Conservation (phyloP, 1,140 invertebrate species). For the Hesperophylax magnus region DNA sequence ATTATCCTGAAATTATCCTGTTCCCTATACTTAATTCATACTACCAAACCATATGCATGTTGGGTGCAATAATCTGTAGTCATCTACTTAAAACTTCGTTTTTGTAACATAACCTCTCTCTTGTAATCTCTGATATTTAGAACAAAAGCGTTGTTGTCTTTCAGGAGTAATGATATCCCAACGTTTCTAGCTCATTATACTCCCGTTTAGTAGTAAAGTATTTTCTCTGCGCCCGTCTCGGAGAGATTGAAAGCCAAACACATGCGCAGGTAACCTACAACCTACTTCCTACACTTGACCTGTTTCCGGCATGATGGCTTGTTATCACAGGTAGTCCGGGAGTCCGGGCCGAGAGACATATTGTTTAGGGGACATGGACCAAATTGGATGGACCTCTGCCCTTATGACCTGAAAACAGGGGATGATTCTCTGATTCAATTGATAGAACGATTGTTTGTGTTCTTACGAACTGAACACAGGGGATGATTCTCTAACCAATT, state of each 20-base stretch:
- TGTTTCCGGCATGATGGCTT: conserved; percentile 1
- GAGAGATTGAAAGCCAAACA: not conserved
- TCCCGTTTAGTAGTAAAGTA: not conserved
- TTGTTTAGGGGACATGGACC: not conserved
- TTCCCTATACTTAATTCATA: too few species aligned
- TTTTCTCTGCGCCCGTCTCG: not conserved
- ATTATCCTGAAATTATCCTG: too few species aligned
- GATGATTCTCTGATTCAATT: too few species aligned
- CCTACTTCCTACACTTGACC: not conserved
- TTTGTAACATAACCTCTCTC: too few species aligned
- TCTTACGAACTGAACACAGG: too few species aligned
- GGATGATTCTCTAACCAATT: too few species aligned
- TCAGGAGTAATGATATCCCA: not conserved
- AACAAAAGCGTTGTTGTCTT: conserved; percentile 1
- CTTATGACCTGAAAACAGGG: conserved; percentile 1
- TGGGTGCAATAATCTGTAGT: too few species aligned
- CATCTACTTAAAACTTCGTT: too few species aligned
- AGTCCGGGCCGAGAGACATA: not conserved
- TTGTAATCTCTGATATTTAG: not conserved
- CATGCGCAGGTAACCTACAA: not conserved
- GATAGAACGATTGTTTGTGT: too few species aligned
- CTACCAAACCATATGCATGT: too few species aligned
- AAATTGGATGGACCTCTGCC: conserved; percentile 2
- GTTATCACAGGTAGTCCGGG: not conserved
- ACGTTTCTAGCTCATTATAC: not conserved